These are phyloP conservation scores for Ctenopoma multispine DNA, from an alignment of 2,797 vertebrate species.

Conservation along the genomic window DNA sequence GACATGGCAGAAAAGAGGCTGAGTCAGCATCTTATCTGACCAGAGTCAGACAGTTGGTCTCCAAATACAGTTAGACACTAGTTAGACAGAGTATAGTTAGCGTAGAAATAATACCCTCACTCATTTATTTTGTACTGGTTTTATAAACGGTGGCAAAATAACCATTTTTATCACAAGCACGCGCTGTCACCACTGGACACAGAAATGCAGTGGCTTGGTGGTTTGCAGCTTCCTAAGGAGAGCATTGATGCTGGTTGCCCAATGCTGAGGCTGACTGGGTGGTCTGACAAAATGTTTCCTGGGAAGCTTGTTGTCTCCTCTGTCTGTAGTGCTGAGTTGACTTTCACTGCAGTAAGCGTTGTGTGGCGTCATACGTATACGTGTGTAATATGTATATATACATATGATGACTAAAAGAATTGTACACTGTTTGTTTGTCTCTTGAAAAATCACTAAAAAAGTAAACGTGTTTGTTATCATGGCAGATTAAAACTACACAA, in stretches of 20 bases:
- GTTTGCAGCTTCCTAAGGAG: constrained; percentile 57
- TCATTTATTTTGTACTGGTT: constrained; percentile 32
- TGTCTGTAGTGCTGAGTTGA: constrained; percentile 12
- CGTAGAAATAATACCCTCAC: constrained; percentile 34
- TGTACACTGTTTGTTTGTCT: no score
- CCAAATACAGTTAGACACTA: constrained; percentile 16
- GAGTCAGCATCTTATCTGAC: constrained; percentile 46
- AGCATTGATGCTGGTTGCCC: constrained; percentile 30
- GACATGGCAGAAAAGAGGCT: constrained; percentile 31
- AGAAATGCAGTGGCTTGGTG: constrained; percentile 24
- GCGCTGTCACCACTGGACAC: constrained; percentile 34
- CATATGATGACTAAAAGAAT: no score
- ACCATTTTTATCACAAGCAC: constrained; percentile 19
- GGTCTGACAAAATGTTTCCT: constrained; percentile 56
- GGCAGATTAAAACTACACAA: neutral
- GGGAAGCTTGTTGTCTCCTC: constrained; percentile 49
- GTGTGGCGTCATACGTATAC: no score
- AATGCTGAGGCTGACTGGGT: constrained; percentile 48
- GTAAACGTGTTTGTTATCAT: neutral
- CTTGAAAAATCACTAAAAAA: no score
- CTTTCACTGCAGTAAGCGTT: neutral
- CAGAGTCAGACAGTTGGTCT: constrained; percentile 13
- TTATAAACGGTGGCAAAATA: constrained; percentile 45
- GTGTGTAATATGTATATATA: no score
- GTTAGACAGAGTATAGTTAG: constrained; percentile 8